Evolutionary conservation across 2,888 invertebrate species (phyloP).

Genomic region (Lydus trimaculatus): DNA sequence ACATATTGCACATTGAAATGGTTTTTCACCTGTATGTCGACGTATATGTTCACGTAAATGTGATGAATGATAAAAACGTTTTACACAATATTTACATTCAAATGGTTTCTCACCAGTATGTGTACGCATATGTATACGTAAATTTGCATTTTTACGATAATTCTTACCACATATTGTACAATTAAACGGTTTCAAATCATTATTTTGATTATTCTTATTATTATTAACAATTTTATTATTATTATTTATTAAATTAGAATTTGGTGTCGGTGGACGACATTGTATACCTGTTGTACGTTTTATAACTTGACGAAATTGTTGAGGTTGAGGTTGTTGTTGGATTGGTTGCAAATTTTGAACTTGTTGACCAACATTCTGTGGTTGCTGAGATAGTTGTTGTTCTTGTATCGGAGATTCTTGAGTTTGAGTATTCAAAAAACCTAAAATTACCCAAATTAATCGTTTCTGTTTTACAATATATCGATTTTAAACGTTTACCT

Average conservation of each 20-base stretch:
- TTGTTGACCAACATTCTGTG: conserved; percentile 17
- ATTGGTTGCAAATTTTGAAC: conserved; percentile 20
- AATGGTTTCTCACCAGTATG: conserved; percentile 59
- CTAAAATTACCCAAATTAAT: conserved; percentile 6
- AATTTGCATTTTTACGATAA: conserved; percentile 56
- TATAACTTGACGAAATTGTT: conserved; percentile 45
- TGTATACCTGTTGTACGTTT: conserved; percentile 49
- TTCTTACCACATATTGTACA: conserved; percentile 54
- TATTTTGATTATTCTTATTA: conserved; percentile 14
- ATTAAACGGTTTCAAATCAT: conserved; percentile 44
- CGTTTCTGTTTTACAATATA: neutral
- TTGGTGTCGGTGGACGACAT: conserved; percentile 49
- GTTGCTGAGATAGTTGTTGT: neutral
- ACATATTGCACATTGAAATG: conserved; percentile 56
- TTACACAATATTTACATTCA: conserved; percentile 58
- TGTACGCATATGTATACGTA: conserved; percentile 56
- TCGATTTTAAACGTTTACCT: conserved; percentile 5
- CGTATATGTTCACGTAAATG: conserved; percentile 57
- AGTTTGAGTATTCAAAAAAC: conserved; percentile 28
- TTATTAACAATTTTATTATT: neutral
- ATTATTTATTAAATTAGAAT: neutral
- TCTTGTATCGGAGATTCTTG: conserved; percentile 14
- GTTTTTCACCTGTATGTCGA: conserved; percentile 58
- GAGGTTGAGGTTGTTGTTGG: conserved; percentile 20
- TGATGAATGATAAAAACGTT: conserved; percentile 57